Evolutionary conservation across 2,797 vertebrate genomes (phyloP).

Genomic region (Anguilla obscura): DNA sequence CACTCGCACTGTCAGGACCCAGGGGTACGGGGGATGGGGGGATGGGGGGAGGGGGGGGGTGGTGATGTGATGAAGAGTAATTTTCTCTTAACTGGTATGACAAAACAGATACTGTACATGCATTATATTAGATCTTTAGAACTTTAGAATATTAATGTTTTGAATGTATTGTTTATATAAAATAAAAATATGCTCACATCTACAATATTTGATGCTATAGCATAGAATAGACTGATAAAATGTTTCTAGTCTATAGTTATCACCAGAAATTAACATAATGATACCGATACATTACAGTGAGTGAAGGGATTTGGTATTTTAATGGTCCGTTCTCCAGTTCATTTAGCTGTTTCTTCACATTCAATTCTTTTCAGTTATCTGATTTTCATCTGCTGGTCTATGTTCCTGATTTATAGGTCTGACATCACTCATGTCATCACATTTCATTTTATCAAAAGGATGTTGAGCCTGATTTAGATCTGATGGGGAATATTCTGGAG

Average conservation of each 20-base stretch:
- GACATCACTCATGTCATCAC: not conserved
- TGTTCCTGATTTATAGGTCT: not conserved
- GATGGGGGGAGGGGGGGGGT: too few species aligned
- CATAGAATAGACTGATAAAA: too few species aligned
- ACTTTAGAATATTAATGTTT: too few species aligned
- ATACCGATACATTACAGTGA: not conserved
- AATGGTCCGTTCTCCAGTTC: not conserved
- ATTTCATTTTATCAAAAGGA: not conserved
- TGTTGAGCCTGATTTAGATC: not conserved
- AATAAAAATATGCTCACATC: not conserved
- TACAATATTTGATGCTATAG: not conserved
- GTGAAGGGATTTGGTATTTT: not conserved
- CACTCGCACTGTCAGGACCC: not conserved
- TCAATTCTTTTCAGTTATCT: not conserved
- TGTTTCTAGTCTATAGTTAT: not conserved
- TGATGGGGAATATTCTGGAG: not conserved
- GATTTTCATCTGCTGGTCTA: not conserved
- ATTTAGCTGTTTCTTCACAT: not conserved
- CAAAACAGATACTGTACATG: too few species aligned
- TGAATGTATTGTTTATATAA: too few species aligned
- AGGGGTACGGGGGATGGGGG: not conserved
- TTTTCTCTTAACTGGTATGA: too few species aligned
- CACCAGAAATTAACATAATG: not conserved
- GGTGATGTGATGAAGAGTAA: too few species aligned
- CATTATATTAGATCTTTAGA: too few species aligned